phyloP scores from a whole-genome alignment of 2,113 vertebrate genomes.

The Climacteris rufus region DNA sequence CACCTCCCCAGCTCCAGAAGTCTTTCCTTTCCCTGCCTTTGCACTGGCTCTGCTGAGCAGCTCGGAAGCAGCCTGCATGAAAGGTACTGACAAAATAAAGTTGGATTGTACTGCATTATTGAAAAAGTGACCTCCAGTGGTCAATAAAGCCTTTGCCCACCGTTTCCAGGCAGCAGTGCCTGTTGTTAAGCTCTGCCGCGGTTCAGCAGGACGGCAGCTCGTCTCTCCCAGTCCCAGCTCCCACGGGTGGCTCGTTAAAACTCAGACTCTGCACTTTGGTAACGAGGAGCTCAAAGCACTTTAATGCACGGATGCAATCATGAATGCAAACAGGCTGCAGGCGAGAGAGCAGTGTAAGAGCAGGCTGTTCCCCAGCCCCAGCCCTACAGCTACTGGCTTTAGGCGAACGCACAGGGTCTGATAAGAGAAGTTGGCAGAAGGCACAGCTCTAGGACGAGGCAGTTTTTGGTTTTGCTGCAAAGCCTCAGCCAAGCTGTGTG shows the following conservation, averaged over 20 bases:
- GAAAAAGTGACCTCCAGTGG: constrained; percentile 76
- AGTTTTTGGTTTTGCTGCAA: neutral
- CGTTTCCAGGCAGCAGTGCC: constrained; percentile 64
- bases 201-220: neutral
- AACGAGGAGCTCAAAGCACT: constrained; percentile 47
- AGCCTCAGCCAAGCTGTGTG: neutral
- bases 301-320: constrained; percentile 38
- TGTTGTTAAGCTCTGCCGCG: constrained; percentile 44
- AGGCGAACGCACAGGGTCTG: neutral
- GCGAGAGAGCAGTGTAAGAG: neutral
- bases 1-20: neutral
- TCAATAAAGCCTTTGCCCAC: constrained; percentile 70
- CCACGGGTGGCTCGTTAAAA: constrained; percentile 27
- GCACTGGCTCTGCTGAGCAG: neutral
- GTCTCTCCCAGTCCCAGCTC: neutral
- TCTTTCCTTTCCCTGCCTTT: neutral
- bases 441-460: neutral
- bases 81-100: constrained; percentile 73
- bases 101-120: constrained; percentile 74
- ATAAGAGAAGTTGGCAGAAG: constrained; percentile 5
- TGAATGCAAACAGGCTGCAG: constrained; percentile 52
- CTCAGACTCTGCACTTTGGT: constrained; percentile 39
- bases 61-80: constrained; percentile 52
- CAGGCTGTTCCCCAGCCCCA: neutral
- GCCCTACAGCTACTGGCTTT: neutral